Conservation (phyloP, 1,140 invertebrate species). For the Brachionus koreanus region DNA sequence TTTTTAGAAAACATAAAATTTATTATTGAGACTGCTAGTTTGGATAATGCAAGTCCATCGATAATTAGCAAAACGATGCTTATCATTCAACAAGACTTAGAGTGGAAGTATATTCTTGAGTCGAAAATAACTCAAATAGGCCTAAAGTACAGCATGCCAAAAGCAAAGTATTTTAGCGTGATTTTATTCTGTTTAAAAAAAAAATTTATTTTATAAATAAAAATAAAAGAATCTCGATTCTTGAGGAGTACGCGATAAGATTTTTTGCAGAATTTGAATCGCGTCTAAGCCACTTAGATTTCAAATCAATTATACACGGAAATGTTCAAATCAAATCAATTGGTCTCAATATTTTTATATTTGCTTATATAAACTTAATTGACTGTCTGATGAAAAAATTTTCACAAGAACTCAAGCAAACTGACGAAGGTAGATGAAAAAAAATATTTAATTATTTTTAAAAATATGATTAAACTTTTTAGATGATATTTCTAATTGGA, state of each 20-base stretch:
- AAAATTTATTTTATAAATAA: neutral
- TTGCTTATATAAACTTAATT: slow-evolving; percentile 21
- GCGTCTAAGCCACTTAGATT: neutral
- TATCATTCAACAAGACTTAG: neutral
- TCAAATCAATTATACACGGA: slow-evolving; percentile 21
- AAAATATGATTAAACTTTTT: neutral
- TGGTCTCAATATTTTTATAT: slow-evolving; percentile 30
- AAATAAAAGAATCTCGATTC: neutral
- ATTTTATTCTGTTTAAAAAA: neutral
- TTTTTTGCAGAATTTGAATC: neutral
- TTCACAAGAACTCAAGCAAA: neutral
- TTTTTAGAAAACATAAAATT: slow-evolving; percentile 18
- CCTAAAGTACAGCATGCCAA: slow-evolving; percentile 24
- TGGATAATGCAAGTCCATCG: slow-evolving; percentile 15
- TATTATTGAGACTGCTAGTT: slow-evolving; percentile 29
- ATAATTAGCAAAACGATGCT: slow-evolving; percentile 3
- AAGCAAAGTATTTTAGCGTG: neutral
- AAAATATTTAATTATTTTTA: neutral
- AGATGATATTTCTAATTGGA: slow-evolving; percentile 37
- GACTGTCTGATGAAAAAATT: slow-evolving; percentile 39
- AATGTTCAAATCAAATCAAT: neutral
- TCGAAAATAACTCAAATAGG: slow-evolving; percentile 10
- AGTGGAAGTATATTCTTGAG: slow-evolving; percentile 24
- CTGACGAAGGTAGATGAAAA: neutral
- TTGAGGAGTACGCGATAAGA: neutral